Percentiles rank a stretch among this genome's conserved stretches.
Conservation (phyloP, 2,888 invertebrate genomes). For the Drosophila hamatofila region DNA sequence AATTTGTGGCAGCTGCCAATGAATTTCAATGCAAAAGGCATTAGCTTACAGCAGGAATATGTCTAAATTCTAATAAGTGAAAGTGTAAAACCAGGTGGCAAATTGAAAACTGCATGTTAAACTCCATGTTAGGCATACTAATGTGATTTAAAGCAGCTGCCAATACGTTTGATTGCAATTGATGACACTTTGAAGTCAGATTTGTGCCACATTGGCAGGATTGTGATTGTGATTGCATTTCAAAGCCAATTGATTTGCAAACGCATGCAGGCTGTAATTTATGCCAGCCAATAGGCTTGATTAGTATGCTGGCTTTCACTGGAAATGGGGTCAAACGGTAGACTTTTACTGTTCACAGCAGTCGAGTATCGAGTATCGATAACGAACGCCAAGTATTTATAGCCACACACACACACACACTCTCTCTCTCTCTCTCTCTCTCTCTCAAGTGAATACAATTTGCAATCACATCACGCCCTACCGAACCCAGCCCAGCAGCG, state of each 20-base stretch:
- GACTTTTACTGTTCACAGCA: conserved; percentile 6
- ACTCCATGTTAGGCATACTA: neutral
- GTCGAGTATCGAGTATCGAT: conserved; percentile 21
- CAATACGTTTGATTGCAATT: conserved; percentile 10
- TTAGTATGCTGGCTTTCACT: conserved; percentile 21
- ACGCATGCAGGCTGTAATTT: conserved; percentile 35
- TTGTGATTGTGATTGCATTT: conserved; percentile 38
- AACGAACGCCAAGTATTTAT: conserved; percentile 21
- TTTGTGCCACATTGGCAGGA: conserved; percentile 6
- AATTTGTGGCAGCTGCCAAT: neutral
- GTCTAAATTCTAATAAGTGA: fast-evolving
- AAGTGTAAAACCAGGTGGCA: neutral
- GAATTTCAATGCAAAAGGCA: neutral
- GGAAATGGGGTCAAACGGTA: conserved; percentile 16
- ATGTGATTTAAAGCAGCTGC: neutral
- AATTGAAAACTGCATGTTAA: neutral
- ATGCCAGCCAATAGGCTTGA: conserved; percentile 27
- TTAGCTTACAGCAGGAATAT: too few species aligned
- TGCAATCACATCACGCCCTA: conserved; percentile 48
- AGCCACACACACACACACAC: conserved; percentile 2
- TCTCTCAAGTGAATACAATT: conserved; percentile 20
- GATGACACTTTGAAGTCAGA: conserved; percentile 10
- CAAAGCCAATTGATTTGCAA: conserved; percentile 47
- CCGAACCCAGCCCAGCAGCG: conserved; percentile 17
- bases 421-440: too few species aligned